These are phyloP conservation scores for Echinometra lucunter DNA, from an alignment of 53 echinoderm and acorn worm genomes.

Conservation along the genomic window DNA sequence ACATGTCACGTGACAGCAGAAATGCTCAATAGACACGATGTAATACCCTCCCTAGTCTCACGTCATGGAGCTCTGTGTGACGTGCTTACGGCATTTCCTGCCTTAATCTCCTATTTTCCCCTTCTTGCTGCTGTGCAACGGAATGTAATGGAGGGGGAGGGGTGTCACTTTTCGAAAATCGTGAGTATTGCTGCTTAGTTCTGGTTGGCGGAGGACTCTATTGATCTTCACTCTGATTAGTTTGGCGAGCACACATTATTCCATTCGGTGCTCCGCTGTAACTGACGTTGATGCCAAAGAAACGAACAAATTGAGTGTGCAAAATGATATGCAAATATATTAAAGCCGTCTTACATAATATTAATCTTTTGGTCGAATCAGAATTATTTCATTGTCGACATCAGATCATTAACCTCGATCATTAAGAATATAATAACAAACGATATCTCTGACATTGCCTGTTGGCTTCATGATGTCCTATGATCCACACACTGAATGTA, in stretches of 20 bases:
- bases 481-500: no score
- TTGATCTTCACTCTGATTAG: constrained; percentile 17
- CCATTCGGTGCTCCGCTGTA: not conserved
- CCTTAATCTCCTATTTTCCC: constrained; percentile 61
- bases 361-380: not conserved
- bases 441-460: not conserved
- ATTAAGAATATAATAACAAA: not conserved
- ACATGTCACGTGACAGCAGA: constrained; percentile 27
- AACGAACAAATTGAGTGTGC: not conserved
- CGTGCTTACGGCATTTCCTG: constrained; percentile 59
- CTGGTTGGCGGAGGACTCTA: constrained; percentile 30
- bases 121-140: constrained; percentile 7
- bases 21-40: constrained; percentile 43
- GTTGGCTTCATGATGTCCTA: no score
- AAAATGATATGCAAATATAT: not conserved
- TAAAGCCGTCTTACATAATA: not conserved
- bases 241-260: not conserved
- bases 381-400: not conserved
- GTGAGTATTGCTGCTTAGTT: not conserved
- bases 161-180: constrained; percentile 18
- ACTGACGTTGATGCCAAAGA: not conserved
- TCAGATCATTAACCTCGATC: not conserved
- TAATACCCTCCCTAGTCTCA: constrained; percentile 47
- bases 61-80: constrained; percentile 50
- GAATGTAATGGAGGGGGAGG: constrained; percentile 25